These are phyloP conservation scores for Caenorhabditis sulstoni DNA, from an alignment of 2,888 invertebrate species.

Conservation along the genomic window DNA sequence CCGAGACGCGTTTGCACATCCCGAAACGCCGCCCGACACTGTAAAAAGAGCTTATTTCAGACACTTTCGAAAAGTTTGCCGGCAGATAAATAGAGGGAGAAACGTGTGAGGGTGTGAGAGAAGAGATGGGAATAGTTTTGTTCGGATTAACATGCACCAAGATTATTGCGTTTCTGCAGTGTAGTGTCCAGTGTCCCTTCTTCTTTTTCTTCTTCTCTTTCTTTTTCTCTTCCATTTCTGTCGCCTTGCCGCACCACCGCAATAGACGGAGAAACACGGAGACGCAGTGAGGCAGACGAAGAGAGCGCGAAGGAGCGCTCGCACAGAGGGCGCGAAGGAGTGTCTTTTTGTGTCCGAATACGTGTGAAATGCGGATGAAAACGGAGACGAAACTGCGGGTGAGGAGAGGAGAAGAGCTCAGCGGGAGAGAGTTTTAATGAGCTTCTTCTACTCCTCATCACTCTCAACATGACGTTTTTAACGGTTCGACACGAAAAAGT, in stretches of 20 bases:
- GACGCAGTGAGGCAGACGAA: background rate
- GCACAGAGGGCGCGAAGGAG: too few relatives aligned
- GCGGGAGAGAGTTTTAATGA: too few relatives aligned
- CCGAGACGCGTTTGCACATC: slow-evolving; percentile 92
- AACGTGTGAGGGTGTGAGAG: background rate
- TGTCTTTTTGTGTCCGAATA: too few relatives aligned
- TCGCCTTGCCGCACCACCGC: slow-evolving; percentile 4
- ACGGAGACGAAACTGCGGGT: too few relatives aligned
- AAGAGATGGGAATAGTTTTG: background rate
- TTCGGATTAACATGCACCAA: slow-evolving; percentile 52
- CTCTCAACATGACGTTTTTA: too few relatives aligned
- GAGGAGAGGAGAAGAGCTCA: too few relatives aligned
- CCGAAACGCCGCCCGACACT: background rate
- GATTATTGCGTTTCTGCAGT: slow-evolving; percentile 48
- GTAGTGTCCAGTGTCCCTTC: slow-evolving; percentile 10
- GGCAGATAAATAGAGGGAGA: background rate
- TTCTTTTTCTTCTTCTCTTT: background rate
- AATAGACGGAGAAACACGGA: background rate
- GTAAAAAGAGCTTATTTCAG: background rate
- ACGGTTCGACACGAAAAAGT: background rate
- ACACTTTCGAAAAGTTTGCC: background rate
- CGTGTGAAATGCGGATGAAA: too few relatives aligned
- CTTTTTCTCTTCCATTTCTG: slow-evolving; percentile 20
- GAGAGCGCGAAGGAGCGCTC: background rate
- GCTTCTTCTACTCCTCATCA: too few relatives aligned